Evolutionary conservation across 2,888 invertebrate genomes (phyloP).

Genomic region (Alsophila aescularia): DNA sequence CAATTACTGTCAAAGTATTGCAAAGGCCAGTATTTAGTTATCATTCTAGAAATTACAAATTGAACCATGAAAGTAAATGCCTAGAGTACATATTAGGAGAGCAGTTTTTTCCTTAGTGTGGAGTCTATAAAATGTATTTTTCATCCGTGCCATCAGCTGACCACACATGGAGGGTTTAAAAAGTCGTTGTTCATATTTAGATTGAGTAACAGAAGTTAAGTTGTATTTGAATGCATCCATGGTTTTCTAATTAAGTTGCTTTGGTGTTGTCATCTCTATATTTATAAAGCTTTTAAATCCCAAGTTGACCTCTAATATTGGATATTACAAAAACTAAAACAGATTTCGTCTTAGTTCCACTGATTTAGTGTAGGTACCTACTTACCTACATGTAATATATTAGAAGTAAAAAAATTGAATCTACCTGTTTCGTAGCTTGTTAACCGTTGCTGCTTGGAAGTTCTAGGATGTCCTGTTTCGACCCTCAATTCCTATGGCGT

Average conservation of each 20-base stretch:
- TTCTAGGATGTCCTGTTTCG: no score
- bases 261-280: constrained; percentile 1
- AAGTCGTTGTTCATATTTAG: constrained; percentile 38
- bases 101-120: neutral
- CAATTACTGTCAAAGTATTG: constrained; percentile 43
- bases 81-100: neutral
- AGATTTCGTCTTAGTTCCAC: no score
- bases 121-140: constrained; percentile 2
- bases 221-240: constrained; percentile 18
- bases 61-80: neutral
- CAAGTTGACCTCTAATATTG: neutral
- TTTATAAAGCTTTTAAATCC: neutral
- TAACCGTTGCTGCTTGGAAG: no score
- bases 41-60: neutral
- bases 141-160: constrained; percentile 29
- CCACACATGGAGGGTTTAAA: constrained; percentile 55
- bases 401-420: no score
- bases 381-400: no score
- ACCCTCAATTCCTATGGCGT: no score
- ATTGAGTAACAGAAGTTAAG: constrained; percentile 22
- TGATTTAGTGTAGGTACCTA: no score
- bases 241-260: constrained; percentile 9
- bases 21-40: neutral
- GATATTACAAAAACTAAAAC: no score
- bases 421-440: no score